Conservation (phyloP, 2,888 invertebrate species). For the Meteorus cinctellus region DNA sequence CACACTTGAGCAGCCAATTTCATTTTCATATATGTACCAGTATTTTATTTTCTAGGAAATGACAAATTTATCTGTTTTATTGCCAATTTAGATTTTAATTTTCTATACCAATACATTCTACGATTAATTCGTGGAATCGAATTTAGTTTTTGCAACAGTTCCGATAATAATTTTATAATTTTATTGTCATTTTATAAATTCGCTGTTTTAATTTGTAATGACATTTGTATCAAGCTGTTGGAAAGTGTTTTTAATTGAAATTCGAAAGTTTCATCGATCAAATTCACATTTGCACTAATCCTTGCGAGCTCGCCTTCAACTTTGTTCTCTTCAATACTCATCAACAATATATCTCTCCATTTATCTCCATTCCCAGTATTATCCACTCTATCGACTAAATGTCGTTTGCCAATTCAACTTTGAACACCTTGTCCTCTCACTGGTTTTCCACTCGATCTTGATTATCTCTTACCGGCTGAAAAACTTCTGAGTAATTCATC, state of each 20-base stretch:
- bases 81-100: background rate
- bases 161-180: too few species aligned
- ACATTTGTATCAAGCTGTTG: too few species aligned
- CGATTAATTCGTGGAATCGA: background rate
- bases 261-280: background rate
- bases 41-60: background rate
- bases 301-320: background rate
- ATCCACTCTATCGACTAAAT: constrained; percentile 13
- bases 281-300: background rate
- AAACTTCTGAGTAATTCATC: constrained; percentile 18
- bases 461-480: background rate
- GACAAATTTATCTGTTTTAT: background rate
- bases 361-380: background rate
- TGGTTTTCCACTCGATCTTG: background rate
- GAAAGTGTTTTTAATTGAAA: background rate
- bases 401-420: constrained; percentile 18
- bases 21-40: too few species aligned
- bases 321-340: background rate
- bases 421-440: background rate
- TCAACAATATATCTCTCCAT: background rate
- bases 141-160: too few species aligned
- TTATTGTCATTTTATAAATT: too few species aligned
- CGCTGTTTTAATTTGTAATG: too few species aligned
- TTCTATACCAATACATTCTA: background rate
- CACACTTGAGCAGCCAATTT: too few species aligned